Percentiles rank a stretch among this genome's conserved stretches.
These are phyloP conservation scores for Stylophora pistillata DNA, from an alignment of 64 coral and sea anemone species.

Conservation along the genomic window DNA sequence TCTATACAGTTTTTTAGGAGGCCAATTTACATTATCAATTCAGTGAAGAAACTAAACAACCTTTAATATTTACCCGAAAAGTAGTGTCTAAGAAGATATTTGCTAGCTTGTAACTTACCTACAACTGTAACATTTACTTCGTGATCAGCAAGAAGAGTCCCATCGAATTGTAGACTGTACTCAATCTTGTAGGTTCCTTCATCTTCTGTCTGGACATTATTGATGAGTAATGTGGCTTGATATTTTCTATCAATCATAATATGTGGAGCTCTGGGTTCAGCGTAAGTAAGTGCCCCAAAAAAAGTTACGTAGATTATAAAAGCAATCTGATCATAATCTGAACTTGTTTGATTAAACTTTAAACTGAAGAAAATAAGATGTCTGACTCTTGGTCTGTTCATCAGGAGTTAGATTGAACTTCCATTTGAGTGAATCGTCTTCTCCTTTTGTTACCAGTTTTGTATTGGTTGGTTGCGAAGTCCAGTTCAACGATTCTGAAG, in stretches of 20 bases:
- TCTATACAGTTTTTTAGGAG: no score
- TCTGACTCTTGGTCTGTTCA: neutral
- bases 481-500: neutral
- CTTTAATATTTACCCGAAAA: no score
- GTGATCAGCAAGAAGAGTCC: no score
- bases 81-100: no score
- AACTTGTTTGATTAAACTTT: neutral
- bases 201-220: neutral
- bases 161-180: neutral
- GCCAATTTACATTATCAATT: no score
- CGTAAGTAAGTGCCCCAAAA: neutral
- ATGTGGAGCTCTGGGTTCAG: neutral
- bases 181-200: neutral
- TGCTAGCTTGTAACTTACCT: neutral
- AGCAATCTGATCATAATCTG: neutral
- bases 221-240: neutral
- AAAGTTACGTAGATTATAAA: neutral
- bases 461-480: neutral
- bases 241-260: neutral
- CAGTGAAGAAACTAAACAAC: no score
- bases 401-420: neutral
- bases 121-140: neutral
- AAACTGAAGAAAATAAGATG: neutral
- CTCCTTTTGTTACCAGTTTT: neutral
- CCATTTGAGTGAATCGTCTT: neutral